Evolutionary conservation across 2,797 vertebrate genomes (phyloP).

Genomic region (Centroberyx gerrardi): DNA sequence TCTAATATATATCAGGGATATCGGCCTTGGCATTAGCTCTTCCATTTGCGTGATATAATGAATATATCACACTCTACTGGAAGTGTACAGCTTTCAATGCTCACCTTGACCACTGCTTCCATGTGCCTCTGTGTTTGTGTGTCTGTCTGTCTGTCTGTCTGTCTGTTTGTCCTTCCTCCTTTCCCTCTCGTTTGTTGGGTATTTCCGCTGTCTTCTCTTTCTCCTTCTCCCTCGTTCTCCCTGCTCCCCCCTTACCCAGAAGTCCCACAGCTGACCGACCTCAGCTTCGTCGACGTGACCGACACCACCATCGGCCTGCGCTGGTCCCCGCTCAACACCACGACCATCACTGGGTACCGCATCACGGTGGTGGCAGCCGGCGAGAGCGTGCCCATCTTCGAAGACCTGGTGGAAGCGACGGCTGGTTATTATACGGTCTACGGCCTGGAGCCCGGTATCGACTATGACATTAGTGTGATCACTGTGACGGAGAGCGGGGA

Average conservation of each 20-base stretch:
- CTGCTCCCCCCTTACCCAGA: slow-evolving; percentile 79
- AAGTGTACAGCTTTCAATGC: slow-evolving; percentile 30
- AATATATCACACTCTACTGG: slow-evolving; percentile 54
- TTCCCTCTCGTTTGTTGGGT: slow-evolving; percentile 50
- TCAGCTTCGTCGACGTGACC: slow-evolving; percentile 95
- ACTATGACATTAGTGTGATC: slow-evolving; percentile 97
- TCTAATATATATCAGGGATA: slow-evolving; percentile 41
- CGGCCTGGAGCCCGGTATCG: slow-evolving; percentile 97
- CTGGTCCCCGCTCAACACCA: slow-evolving; percentile 95
- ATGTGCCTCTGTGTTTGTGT: slow-evolving; percentile 2
- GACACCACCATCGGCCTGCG: slow-evolving; percentile 96
- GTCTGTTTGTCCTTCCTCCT: slow-evolving; percentile 12
- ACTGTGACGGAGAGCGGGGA: slow-evolving; percentile 96
- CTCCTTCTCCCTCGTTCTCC: slow-evolving; percentile 47
- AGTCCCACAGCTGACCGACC: slow-evolving; percentile 94
- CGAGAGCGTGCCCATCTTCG: slow-evolving; percentile 95
- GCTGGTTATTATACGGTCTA: slow-evolving; percentile 94
- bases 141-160: slow-evolving; percentile 16
- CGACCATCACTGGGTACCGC: slow-evolving; percentile 95
- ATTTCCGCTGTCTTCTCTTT: slow-evolving; percentile 20
- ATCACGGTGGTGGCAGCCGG: slow-evolving; percentile 96
- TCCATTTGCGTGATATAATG: slow-evolving; percentile 65
- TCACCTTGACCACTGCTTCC: slow-evolving; percentile 47
- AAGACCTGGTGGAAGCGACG: slow-evolving; percentile 92
- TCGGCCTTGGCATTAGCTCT: slow-evolving; percentile 30